A percentile compares a stretch with the other conserved stretches of the same genome.
These are phyloP conservation scores for Ornithorhynchus anatinus DNA, from an alignment of 2,113 vertebrate species.

Conservation along the genomic window DNA sequence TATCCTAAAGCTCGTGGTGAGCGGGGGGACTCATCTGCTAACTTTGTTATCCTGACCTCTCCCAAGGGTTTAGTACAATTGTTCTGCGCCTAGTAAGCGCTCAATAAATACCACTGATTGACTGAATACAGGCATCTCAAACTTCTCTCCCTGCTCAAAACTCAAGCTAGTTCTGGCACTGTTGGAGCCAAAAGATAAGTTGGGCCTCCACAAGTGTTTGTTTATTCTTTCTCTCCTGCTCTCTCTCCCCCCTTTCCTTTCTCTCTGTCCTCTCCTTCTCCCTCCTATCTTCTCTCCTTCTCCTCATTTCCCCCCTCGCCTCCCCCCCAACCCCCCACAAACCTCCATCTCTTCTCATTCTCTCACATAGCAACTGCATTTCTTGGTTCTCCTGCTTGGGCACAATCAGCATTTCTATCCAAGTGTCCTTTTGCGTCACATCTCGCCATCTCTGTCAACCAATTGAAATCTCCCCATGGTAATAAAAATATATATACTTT, in stretches of 20 bases:
- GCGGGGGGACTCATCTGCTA: too few species aligned
- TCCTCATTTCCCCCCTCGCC: too few species aligned
- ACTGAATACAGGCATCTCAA: too few species aligned
- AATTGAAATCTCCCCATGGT: slow-evolving; percentile 76
- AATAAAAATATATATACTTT: slow-evolving; percentile 78
- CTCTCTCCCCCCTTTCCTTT: slow-evolving; percentile 38
- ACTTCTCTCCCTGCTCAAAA: slow-evolving; percentile 32
- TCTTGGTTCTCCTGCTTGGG: slow-evolving; percentile 70
- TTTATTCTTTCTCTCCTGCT: slow-evolving; percentile 39
- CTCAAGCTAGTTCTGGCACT: slow-evolving; percentile 7
- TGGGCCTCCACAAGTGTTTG: slow-evolving; percentile 68
- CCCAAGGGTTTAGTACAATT: too few species aligned
- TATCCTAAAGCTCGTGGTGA: too few species aligned
- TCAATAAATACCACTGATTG: too few species aligned
- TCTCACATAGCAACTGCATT: slow-evolving; percentile 69
- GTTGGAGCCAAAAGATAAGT: slow-evolving; percentile 26
- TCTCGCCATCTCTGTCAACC: slow-evolving; percentile 90
- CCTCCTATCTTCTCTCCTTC: background rate
- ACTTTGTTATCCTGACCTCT: too few species aligned
- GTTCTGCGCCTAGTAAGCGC: slow-evolving; percentile 30
- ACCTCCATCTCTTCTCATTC: too few species aligned
- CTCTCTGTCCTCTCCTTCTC: slow-evolving; percentile 23
- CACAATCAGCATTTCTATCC: slow-evolving; percentile 76
- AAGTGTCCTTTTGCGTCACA: slow-evolving; percentile 89
- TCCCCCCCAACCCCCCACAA: background rate